Conservation (phyloP, 2,113 vertebrate species). For the Synchiropus splendidus region DNA sequence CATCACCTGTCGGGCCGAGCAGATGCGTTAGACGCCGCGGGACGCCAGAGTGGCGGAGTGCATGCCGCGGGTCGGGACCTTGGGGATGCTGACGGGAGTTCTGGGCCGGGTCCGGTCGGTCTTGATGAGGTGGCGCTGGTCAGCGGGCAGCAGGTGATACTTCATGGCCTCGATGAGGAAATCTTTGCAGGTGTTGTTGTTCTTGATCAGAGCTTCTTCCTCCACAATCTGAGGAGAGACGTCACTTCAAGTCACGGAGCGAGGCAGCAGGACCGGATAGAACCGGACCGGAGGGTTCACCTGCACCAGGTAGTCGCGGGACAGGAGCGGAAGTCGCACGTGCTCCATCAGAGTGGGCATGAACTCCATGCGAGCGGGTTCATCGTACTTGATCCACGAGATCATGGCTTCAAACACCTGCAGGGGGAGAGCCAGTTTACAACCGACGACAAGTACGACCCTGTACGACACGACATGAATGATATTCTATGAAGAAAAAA, state of each 20-base stretch:
- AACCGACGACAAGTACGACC: rapidly evolving
- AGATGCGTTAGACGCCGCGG: constrained; percentile 6
- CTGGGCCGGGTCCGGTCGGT: constrained; percentile 88
- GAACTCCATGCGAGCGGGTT: constrained; percentile 80
- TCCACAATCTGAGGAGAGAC: constrained; percentile 79
- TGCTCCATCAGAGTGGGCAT: constrained; percentile 96
- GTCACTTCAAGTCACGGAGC: background rate
- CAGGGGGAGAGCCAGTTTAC: background rate
- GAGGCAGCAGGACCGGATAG: background rate
- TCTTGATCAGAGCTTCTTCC: constrained; percentile 93
- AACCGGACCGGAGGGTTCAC: constrained; percentile 41
- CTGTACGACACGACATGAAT: background rate
- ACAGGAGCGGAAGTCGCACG: constrained; percentile 85
- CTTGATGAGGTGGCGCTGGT: constrained; percentile 92
- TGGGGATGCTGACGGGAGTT: constrained; percentile 83
- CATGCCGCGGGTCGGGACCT: constrained; percentile 15
- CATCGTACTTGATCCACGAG: constrained; percentile 90
- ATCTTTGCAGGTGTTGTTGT: constrained; percentile 96
- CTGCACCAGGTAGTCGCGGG: constrained; percentile 92
- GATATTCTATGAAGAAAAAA: no score
- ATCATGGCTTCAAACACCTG: constrained; percentile 96
- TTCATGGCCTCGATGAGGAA: constrained; percentile 98
- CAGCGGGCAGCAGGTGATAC: constrained; percentile 90
- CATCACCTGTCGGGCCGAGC: constrained; percentile 76
- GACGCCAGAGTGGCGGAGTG: background rate